Evolutionary conservation across 2,888 invertebrate genomes (phyloP), one percentile per base, ranked within the genome.

Genomic region (Agrochola lota): DNA sequence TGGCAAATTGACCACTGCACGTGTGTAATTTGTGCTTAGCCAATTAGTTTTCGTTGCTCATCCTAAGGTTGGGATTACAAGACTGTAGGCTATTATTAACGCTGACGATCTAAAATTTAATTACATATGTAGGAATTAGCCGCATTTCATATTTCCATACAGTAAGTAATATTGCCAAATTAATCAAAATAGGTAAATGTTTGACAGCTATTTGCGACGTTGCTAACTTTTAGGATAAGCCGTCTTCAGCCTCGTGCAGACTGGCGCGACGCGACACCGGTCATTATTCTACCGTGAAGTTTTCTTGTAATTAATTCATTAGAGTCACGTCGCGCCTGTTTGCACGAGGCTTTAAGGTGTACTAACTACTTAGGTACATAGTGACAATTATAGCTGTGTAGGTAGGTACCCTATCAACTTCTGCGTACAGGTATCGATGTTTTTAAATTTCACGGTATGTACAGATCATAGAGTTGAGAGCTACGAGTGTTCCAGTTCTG

Each of bases 1-100:
- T 49, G 55, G 57, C 60, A 76, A 78, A 81, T 81, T 76, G 71
- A 78, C 81, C 68, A 35, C 64, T 67, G 71, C 20, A 49, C 60
- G 71, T 66, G 64, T 81, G 77, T 76, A 78, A 81, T 84, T 81
- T 81, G 78, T 81, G 72, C 40, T 66, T 60, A 57, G 20, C 40
- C 69, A 84, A 81, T 84, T 84, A 72, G 60, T 67, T 76, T 70
- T 71, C 57, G 68, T 78, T 78, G 43, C 52, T 69, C 63, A 66
- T 81, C 35, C n/a, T 77, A 20, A n/a, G n/a, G 23, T 55, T 52
- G 4, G 46, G 11, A 57, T 71, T 35, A 52, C 40, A 62, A 63
- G 52, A 35, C 23, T 60, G 20, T 26, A 43, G 26, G 68, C 43
- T 64, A 69, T 59, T 57, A 64, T 64, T 55, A 35, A 69, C 11